These are phyloP conservation scores for Liodrosophila aerea DNA, from an alignment of 2,888 invertebrate genomes.

Conservation along the genomic window DNA sequence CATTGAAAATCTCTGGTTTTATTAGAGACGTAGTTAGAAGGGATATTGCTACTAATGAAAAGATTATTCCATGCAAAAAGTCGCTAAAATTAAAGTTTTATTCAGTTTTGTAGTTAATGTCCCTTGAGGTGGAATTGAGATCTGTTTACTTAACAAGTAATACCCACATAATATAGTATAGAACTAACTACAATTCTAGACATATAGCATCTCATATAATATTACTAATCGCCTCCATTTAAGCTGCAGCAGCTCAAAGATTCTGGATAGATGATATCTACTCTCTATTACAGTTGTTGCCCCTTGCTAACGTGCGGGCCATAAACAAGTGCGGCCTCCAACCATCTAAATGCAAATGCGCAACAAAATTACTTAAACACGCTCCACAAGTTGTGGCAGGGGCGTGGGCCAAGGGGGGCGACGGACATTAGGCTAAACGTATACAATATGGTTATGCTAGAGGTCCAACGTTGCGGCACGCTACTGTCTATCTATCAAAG, in stretches of 20 bases:
- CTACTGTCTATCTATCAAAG: slow-evolving; percentile 70
- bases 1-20: too few species aligned
- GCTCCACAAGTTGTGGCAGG: slow-evolving; percentile 19
- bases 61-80: too few species aligned
- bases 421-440: slow-evolving; percentile 32
- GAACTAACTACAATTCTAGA: too few species aligned
- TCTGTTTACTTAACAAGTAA: too few species aligned
- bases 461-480: slow-evolving; percentile 71
- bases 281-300: not conserved
- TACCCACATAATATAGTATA: too few species aligned
- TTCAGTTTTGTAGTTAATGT: too few species aligned
- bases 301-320: slow-evolving; percentile 54
- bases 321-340: slow-evolving; percentile 70
- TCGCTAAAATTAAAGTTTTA: too few species aligned
- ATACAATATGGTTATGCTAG: slow-evolving; percentile 51
- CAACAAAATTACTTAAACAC: slow-evolving; percentile 65
- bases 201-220: not conserved
- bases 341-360: slow-evolving; percentile 71
- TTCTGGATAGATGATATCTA: slow-evolving; percentile 19
- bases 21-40: too few species aligned
- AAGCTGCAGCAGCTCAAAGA: slow-evolving; percentile 2
- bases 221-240: slow-evolving; percentile 17
- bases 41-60: too few species aligned
- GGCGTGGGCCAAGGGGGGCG: not conserved
- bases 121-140: too few species aligned